A percentile compares a stretch with the other conserved stretches of the same genome.
phyloP scores from a whole-genome alignment of 1,140 invertebrate genomes.

The Anastatus disparis region DNA sequence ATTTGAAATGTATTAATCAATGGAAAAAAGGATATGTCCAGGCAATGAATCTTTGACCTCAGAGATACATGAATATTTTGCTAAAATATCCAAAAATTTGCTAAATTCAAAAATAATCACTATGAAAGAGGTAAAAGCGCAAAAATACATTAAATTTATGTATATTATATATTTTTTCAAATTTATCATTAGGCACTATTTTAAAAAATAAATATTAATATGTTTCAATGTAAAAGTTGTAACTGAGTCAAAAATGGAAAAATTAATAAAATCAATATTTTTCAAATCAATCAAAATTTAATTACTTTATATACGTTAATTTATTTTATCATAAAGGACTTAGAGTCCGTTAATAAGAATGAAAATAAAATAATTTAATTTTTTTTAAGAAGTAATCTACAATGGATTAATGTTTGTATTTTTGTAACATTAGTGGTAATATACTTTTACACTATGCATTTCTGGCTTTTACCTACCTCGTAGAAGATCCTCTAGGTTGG shows the following conservation, averaged over 20 bases:
- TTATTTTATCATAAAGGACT: no score
- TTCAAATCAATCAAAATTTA: no score
- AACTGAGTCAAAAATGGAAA: no score
- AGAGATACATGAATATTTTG: constrained; percentile 19
- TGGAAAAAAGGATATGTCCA: constrained; percentile 3
- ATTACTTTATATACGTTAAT: no score
- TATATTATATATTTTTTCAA: neutral
- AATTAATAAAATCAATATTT: no score
- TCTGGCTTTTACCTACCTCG: constrained; percentile 36
- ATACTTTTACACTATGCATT: constrained; percentile 24
- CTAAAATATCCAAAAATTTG: constrained; percentile 3
- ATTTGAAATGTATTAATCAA: no score
- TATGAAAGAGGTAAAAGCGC: constrained; percentile 30
- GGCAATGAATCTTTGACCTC: constrained; percentile 9
- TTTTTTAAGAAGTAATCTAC: neutral
- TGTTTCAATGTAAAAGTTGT: no score
- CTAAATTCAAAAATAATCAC: neutral
- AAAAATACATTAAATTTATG: constrained; percentile 32
- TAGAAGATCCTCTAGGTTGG: constrained; percentile 32
- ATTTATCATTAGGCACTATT: neutral
- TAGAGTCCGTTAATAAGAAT: no score
- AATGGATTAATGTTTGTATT: constrained; percentile 2
- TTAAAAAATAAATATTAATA: no score
- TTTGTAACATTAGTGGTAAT: constrained; percentile 29
- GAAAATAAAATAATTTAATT: neutral